Evolutionary conservation across 2,888 invertebrate genomes (phyloP).

Genomic region (Carabus problematicus): DNA sequence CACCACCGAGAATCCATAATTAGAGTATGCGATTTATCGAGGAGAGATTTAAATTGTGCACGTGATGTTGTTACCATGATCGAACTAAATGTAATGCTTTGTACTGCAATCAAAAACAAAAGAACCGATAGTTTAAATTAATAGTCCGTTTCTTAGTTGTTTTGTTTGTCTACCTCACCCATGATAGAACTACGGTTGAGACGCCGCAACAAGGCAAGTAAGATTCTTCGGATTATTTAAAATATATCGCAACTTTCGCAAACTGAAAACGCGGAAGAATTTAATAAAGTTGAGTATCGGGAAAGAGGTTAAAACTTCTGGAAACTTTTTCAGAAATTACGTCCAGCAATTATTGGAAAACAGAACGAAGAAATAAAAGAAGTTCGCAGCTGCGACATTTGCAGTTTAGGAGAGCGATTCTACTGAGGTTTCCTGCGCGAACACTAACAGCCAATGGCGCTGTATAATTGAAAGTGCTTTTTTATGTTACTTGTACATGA

Average conservation of each 20-base stretch:
- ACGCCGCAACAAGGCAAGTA: too few relatives aligned
- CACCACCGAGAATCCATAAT: slow-evolving; percentile 25
- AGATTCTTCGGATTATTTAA: too few relatives aligned
- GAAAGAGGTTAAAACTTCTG: too few relatives aligned
- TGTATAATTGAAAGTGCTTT: slow-evolving; percentile 9
- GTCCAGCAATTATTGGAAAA: slow-evolving; percentile 13
- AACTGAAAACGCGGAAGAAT: too few relatives aligned
- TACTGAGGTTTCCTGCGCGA: slow-evolving; percentile 8
- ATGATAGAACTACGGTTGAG: too few relatives aligned
- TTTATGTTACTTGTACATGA: not conserved
- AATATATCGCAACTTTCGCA: too few relatives aligned
- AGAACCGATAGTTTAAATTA: too few relatives aligned
- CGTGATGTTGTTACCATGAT: not conserved
- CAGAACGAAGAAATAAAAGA: slow-evolving; percentile 13
- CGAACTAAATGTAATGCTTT: too few relatives aligned
- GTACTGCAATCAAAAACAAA: too few relatives aligned
- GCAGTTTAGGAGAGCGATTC: slow-evolving; percentile 2
- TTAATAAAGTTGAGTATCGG: too few relatives aligned
- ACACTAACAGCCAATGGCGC: slow-evolving; percentile 12
- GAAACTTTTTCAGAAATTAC: not conserved
- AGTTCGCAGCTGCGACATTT: not conserved
- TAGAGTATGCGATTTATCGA: slow-evolving; percentile 31
- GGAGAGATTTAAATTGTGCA: slow-evolving; percentile 31
- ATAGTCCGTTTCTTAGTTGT: too few relatives aligned
- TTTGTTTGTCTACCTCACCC: too few relatives aligned